These are phyloP conservation scores for Zaprionus lachaisei DNA, from an alignment of 1,140 invertebrate species.

Conservation along the genomic window DNA sequence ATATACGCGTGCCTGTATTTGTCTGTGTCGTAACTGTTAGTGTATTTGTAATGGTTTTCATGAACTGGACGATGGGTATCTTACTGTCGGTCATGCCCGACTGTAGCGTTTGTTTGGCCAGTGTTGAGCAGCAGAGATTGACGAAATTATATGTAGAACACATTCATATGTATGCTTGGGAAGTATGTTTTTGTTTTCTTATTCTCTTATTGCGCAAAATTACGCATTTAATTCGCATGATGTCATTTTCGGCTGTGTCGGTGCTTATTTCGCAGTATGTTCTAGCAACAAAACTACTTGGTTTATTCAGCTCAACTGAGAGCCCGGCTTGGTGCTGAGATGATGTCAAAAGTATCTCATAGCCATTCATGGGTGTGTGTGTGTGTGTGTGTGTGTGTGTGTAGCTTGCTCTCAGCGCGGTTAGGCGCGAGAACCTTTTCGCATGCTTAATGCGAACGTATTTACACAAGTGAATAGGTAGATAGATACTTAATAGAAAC, in stretches of 20 bases:
- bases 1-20: no score
- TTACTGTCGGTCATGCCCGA: background rate
- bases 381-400: background rate
- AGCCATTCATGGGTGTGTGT: background rate
- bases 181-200: slow-evolving; percentile 46
- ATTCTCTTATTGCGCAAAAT: slow-evolving; percentile 39
- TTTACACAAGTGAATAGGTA: background rate
- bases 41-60: background rate
- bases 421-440: slow-evolving; percentile 8
- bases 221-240: slow-evolving; percentile 58
- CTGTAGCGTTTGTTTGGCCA: no score
- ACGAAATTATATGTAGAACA: background rate
- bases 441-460: slow-evolving; percentile 4
- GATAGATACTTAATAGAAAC: slow-evolving; percentile 17
- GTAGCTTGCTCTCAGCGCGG: background rate
- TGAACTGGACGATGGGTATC: background rate
- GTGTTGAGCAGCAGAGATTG: background rate
- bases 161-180: background rate
- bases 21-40: no score
- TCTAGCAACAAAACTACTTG: slow-evolving; percentile 3
- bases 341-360: background rate
- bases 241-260: slow-evolving; percentile 51
- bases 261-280: background rate
- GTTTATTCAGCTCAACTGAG: background rate
- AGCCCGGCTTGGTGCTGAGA: slow-evolving; percentile 17